A percentile compares a stretch with the other conserved stretches of the same genome.
Conservation (phyloP, 2,113 vertebrate genomes). For the Callipepla californica region DNA sequence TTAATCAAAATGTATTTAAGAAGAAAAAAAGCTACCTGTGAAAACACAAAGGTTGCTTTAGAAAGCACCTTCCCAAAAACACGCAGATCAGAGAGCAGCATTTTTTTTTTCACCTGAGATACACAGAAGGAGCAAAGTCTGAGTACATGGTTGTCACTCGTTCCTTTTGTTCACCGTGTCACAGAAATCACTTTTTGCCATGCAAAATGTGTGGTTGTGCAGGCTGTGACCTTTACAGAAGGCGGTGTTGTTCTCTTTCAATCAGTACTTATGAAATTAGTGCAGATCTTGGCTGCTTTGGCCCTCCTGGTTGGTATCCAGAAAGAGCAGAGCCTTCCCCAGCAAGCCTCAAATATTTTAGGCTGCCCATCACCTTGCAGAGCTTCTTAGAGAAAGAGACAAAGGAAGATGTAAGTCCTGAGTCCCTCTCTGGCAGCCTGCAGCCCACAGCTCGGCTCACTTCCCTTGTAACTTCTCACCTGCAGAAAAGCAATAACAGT, state of each 20-base stretch:
- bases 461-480: neutral
- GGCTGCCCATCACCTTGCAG: neutral
- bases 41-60: constrained; percentile 13
- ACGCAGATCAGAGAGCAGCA: rapidly evolving
- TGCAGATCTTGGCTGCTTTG: neutral
- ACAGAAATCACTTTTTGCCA: constrained; percentile 35
- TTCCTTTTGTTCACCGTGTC: constrained; percentile 43
- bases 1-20: constrained; percentile 19
- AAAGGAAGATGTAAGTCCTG: neutral
- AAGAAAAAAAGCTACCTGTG: neutral
- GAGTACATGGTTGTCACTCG: neutral
- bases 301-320: neutral
- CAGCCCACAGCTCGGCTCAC: neutral
- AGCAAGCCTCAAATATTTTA: neutral
- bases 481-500: neutral
- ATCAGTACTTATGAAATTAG: neutral
- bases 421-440: neutral
- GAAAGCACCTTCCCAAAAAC: neutral
- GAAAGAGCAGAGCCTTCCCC: rapidly evolving
- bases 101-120: constrained; percentile 2
- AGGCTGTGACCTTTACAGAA: constrained; percentile 68
- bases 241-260: neutral
- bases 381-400: neutral
- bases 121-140: neutral
- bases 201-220: constrained; percentile 56